Conservation (phyloP, 1,140 invertebrate species). For the Drosophila fuyamai region DNA sequence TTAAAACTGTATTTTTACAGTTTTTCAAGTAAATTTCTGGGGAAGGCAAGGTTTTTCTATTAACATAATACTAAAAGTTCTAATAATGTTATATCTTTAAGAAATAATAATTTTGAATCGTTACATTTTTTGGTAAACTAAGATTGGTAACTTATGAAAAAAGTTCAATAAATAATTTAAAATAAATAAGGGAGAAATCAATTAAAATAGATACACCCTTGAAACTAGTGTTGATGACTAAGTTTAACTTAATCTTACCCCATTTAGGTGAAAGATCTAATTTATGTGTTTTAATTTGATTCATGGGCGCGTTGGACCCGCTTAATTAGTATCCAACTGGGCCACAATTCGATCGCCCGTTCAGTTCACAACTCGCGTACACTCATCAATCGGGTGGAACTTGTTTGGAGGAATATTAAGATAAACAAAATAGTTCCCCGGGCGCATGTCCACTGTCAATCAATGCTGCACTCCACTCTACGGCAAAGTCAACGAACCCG, state of each 20-base stretch:
- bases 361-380: conserved; percentile 25
- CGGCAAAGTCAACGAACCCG: conserved; percentile 59
- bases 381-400: conserved; percentile 40
- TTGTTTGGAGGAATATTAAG: conserved; percentile 48
- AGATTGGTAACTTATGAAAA: no score
- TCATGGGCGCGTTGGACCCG: conserved; percentile 14
- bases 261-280: conserved; percentile 12
- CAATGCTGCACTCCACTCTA: conserved; percentile 70
- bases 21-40: no score
- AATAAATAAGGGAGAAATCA: neutral
- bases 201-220: conserved; percentile 2
- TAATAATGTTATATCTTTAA: no score
- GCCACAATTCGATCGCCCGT: conserved; percentile 1
- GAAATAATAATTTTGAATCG: no score
- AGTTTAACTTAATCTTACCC: neutral
- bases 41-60: no score
- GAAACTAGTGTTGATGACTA: neutral
- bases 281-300: conserved; percentile 28
- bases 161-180: neutral
- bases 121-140: no score
- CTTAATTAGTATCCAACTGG: conserved; percentile 33
- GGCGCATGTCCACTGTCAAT: conserved; percentile 76
- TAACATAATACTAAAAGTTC: no score
- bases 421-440: conserved; percentile 45
- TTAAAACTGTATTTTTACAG: no score